Conservation (phyloP, 2,888 invertebrate species). For the Drymonia ruficornis region DNA sequence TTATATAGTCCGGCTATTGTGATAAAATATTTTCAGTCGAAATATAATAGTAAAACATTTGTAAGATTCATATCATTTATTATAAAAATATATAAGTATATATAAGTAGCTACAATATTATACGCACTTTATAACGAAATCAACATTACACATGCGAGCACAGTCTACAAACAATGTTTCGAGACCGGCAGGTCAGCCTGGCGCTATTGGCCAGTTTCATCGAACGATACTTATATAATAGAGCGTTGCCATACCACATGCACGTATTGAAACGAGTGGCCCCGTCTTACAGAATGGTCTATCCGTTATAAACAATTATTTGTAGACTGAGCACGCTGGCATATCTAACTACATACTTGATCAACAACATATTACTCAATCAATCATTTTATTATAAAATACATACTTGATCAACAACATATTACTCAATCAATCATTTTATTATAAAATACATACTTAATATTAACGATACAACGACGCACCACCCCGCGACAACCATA, state of each 20-base stretch:
- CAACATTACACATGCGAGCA: conserved; percentile 14
- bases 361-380: conserved; percentile 9
- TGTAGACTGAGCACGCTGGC: conserved; percentile 5
- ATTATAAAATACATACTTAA: conserved; percentile 7
- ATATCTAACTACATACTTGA: conserved; percentile 13
- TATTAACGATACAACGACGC: conserved; percentile 14
- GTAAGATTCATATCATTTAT: conserved; percentile 55
- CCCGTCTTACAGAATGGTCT: not conserved
- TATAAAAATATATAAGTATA: conserved; percentile 54
- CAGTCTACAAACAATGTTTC: conserved; percentile 10
- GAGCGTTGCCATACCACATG: too few relatives aligned
- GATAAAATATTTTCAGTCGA: not conserved
- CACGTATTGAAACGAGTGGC: too few relatives aligned
- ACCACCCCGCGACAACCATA: conserved; percentile 3
- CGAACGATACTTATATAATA: too few relatives aligned
- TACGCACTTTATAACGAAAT: conserved; percentile 11
- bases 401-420: conserved; percentile 9
- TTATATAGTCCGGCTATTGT: too few relatives aligned
- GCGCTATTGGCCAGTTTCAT: too few relatives aligned
- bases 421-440: conserved; percentile 11
- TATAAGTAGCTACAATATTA: conserved; percentile 35
- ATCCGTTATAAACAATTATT: not conserved
- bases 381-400: not conserved
- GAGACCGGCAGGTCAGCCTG: too few relatives aligned
- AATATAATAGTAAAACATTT: conserved; percentile 39